A percentile compares a stretch with the other conserved stretches of the same genome.
Evolutionary conservation across 1,140 invertebrate species (phyloP).

Genomic region (Calephelis virginiensis): DNA sequence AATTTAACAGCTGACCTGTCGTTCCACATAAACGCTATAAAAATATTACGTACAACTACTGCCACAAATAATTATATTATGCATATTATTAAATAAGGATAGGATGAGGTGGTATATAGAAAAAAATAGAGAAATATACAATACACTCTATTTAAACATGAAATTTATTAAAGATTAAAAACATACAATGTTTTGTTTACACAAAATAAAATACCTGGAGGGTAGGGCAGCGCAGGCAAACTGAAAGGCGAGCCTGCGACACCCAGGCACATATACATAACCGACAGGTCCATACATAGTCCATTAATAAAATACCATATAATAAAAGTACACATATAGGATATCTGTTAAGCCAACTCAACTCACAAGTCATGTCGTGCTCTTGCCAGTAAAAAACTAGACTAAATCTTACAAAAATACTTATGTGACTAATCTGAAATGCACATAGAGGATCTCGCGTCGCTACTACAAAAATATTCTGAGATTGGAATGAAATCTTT

Average conservation of each 20-base stretch:
- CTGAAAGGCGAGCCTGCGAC: slow-evolving; percentile 44
- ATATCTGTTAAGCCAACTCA: slow-evolving; percentile 73
- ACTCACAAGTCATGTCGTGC: slow-evolving; percentile 75
- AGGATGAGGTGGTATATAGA: slow-evolving; percentile 66
- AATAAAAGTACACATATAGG: slow-evolving; percentile 75
- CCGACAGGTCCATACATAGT: slow-evolving; percentile 70
- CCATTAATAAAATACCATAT: slow-evolving; percentile 74
- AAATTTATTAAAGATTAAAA: slow-evolving; percentile 79
- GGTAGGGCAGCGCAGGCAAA: slow-evolving; percentile 45
- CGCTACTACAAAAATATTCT: slow-evolving; percentile 77
- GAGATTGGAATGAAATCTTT: slow-evolving; percentile 77
- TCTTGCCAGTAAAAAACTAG: slow-evolving; percentile 75
- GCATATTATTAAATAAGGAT: slow-evolving; percentile 63
- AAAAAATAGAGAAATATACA: slow-evolving; percentile 76
- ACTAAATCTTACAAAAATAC: slow-evolving; percentile 78
- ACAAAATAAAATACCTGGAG: slow-evolving; percentile 78
- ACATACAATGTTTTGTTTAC: slow-evolving; percentile 77
- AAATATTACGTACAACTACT: slow-evolving; percentile 68
- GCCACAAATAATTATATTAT: slow-evolving; percentile 74
- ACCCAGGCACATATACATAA: slow-evolving; percentile 56
- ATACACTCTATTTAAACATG: slow-evolving; percentile 77
- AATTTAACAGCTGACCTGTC: slow-evolving; percentile 60
- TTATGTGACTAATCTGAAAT: slow-evolving; percentile 76
- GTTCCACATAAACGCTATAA: slow-evolving; percentile 56
- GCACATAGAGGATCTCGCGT: slow-evolving; percentile 73